Base-by-base conservation (phyloP, 2,797 vertebrate genomes). In the Syndactyla subalaris region DNA sequence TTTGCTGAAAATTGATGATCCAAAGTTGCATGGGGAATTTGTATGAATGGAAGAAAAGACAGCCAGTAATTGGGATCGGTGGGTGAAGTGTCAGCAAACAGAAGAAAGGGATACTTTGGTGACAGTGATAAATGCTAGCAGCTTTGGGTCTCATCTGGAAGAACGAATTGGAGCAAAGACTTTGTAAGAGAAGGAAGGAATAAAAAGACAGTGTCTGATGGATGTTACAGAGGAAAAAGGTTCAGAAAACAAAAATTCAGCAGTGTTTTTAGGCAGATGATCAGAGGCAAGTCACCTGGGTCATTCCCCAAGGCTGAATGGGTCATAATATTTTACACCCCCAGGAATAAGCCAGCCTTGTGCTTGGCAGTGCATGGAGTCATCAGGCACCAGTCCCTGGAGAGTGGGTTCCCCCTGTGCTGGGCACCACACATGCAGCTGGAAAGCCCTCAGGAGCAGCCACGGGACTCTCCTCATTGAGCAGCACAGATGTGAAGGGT, bases 81-180 rank as follows among this genome's bases (percentile, higher is more conserved):
- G 89, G 89, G 92, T 95, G 93, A 97, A 95, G 96, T 95, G 95
- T 96, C 94, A 97, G 94, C 93, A 93, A 94, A 94, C 93, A 96
- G 96, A 91, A 92, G 94, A 94, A 94, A 92, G 88, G 95, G 89
- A 96, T 95, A 96, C 89, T 89, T 92, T 93, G 85, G 83, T 96
- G 95, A 95, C 96, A 95, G 88, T 97, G 96, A 97, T 94, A 96
- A 95, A 97, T 96, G 95, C 61, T 86, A 87, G 63, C 68, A 85
- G 89, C 90, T 95, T 86, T 88, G 85, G 74, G 88, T 74, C 88
- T 96, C 93, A 90, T 95, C 93, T 96, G 95, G 88, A 93, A 71
- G 74, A 97, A 74, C 0, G 20, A 95, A 92, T 86, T 94, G 93
- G 79, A 95, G 83, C 0, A 0, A 85, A 92, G 93, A 67, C 77